These are phyloP conservation scores for Lottia scabra DNA, from an alignment of 2,888 invertebrate species.

Conservation along the genomic window DNA sequence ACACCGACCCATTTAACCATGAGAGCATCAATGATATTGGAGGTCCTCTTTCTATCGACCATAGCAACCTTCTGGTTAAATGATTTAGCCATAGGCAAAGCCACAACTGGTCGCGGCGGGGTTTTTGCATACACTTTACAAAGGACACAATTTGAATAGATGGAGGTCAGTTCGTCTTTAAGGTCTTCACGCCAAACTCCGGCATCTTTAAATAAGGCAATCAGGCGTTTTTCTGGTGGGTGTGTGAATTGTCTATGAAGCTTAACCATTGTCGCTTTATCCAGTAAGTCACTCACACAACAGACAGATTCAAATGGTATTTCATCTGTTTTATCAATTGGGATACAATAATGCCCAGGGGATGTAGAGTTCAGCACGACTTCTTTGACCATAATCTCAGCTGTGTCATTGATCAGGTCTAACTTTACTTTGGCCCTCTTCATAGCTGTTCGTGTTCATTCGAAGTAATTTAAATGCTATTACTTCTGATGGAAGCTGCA, in stretches of 20 bases:
- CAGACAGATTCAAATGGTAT: background rate
- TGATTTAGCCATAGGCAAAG: background rate
- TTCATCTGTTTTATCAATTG: background rate
- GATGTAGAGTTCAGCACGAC: background rate
- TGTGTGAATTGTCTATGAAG: background rate
- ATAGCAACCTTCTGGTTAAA: background rate
- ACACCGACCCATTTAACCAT: no score
- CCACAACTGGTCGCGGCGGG: background rate
- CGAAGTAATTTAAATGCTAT: background rate
- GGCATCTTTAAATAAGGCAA: background rate
- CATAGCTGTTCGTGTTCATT: no score
- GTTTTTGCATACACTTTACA: background rate
- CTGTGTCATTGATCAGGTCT: background rate
- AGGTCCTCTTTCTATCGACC: no score
- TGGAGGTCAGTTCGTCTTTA: background rate
- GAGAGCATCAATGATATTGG: no score
- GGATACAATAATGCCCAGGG: background rate
- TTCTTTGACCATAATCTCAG: background rate
- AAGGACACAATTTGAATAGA: background rate
- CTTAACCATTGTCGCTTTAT: background rate
- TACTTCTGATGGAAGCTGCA: slow-evolving; percentile 1
- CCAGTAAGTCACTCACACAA: no score
- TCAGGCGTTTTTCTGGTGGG: background rate
- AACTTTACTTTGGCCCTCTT: background rate
- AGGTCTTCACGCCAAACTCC: background rate